Evolutionary conservation across 2,113 vertebrate genomes (phyloP).

Genomic region (Pao palembangensis): DNA sequence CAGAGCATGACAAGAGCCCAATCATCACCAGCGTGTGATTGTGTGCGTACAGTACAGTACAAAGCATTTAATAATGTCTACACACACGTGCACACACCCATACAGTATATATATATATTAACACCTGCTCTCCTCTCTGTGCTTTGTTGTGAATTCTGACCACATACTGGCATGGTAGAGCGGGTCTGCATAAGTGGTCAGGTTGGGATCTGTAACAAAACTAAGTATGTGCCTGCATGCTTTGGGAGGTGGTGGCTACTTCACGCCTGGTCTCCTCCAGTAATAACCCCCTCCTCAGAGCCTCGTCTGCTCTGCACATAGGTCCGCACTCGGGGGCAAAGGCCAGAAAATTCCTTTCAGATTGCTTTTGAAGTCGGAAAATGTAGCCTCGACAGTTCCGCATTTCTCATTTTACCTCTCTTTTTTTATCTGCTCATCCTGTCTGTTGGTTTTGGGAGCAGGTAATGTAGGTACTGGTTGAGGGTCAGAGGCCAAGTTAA

Average conservation of each 20-base stretch:
- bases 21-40: slow-evolving; percentile 60
- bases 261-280: slow-evolving; percentile 85
- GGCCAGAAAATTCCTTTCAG: slow-evolving; percentile 90
- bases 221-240: slow-evolving; percentile 43
- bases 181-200: slow-evolving; percentile 57
- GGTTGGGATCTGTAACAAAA: slow-evolving; percentile 54
- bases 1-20: slow-evolving; percentile 73
- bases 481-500: slow-evolving; percentile 77
- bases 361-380: slow-evolving; percentile 88
- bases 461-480: slow-evolving; percentile 47
- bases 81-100: slow-evolving; percentile 14
- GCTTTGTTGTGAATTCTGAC: slow-evolving; percentile 27
- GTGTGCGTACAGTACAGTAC: slow-evolving; percentile 44
- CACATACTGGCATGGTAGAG: slow-evolving; percentile 48
- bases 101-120: slow-evolving; percentile 6
- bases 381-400: slow-evolving; percentile 79
- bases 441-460: slow-evolving; percentile 65
- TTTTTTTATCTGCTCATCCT: slow-evolving; percentile 65
- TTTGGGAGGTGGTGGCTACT: slow-evolving; percentile 46
- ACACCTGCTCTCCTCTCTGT: slow-evolving; percentile 45
- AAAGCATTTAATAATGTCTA: slow-evolving; percentile 25
- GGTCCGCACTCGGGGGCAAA: slow-evolving; percentile 82
- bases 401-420: slow-evolving; percentile 62
- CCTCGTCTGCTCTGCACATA: slow-evolving; percentile 77
- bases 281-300: slow-evolving; percentile 85